phyloP scores from a whole-genome alignment of 1,140 invertebrate species.

The Trichonephila clavata region DNA sequence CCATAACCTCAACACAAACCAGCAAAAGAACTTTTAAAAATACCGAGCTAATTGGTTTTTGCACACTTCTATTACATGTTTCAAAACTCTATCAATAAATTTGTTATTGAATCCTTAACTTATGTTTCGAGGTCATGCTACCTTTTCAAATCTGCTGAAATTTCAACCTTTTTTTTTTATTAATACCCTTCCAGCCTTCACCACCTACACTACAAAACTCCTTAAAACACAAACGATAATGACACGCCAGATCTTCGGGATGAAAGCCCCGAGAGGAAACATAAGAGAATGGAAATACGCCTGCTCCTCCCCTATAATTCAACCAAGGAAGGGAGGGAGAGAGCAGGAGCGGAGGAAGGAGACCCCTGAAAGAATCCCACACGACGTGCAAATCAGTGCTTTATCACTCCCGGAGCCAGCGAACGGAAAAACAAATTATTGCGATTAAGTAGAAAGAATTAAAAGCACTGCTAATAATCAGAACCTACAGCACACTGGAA shows the following conservation, averaged over 20 bases:
- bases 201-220: neutral
- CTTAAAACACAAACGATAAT: constrained; percentile 46
- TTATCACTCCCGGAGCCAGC: constrained; percentile 36
- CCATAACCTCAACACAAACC: neutral
- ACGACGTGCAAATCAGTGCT: constrained; percentile 39
- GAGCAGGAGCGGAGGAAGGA: neutral
- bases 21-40: neutral
- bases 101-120: neutral
- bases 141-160: constrained; percentile 33
- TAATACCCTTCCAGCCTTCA: neutral
- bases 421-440: constrained; percentile 75
- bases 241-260: neutral
- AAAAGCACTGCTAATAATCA: constrained; percentile 73
- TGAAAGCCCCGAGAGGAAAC: constrained; percentile 59
- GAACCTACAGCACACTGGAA: neutral
- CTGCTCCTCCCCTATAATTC: neutral
- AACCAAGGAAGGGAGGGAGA: neutral
- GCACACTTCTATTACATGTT: neutral
- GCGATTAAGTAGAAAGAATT: constrained; percentile 66
- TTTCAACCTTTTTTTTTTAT: constrained; percentile 38
- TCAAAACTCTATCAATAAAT: neutral
- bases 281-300: constrained; percentile 46
- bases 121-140: constrained; percentile 44
- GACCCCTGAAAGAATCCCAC: neutral
- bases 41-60: neutral